A percentile compares a stretch with the other conserved stretches of the same genome.
Evolutionary conservation across 2,888 invertebrate genomes (phyloP).

Genomic region (Coenonympha glycerion): DNA sequence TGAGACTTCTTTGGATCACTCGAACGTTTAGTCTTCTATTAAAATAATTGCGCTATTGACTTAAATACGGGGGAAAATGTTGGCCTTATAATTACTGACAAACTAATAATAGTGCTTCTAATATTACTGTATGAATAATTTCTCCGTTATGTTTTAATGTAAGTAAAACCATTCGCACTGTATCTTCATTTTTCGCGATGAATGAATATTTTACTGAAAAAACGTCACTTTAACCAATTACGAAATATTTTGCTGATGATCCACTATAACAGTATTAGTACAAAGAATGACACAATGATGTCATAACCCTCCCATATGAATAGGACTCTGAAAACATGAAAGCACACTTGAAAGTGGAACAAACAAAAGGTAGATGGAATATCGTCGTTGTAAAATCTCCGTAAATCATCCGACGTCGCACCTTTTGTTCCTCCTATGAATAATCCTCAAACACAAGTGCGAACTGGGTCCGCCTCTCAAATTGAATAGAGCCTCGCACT

Average conservation of each 20-base stretch:
- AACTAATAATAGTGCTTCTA: slow-evolving; percentile 46
- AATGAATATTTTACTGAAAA: too few species aligned
- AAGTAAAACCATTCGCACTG: too few species aligned
- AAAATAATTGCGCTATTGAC: slow-evolving; percentile 59
- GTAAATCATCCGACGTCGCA: slow-evolving; percentile 2
- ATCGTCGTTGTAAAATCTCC: slow-evolving; percentile 1
- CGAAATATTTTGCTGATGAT: too few species aligned
- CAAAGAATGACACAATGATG: too few species aligned
- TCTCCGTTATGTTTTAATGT: too few species aligned
- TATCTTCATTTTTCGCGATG: too few species aligned
- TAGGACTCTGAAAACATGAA: not conserved
- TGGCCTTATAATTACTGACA: slow-evolving; percentile 31
- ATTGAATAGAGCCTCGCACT: slow-evolving; percentile 1
- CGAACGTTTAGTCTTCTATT: slow-evolving; percentile 43
- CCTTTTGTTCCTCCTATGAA: slow-evolving; percentile 1
- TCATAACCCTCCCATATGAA: too few species aligned
- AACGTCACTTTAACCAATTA: too few species aligned
- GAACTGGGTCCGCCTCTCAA: not conserved
- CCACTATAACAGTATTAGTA: too few species aligned
- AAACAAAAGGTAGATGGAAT: not conserved
- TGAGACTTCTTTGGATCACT: slow-evolving; percentile 41
- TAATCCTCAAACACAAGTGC: slow-evolving; percentile 1
- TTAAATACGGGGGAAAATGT: slow-evolving; percentile 36
- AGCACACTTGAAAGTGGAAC: not conserved
- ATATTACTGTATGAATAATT: slow-evolving; percentile 26